Base-by-base conservation (phyloP, 2,888 invertebrate genomes). In the Cepaea hortensis region DNA sequence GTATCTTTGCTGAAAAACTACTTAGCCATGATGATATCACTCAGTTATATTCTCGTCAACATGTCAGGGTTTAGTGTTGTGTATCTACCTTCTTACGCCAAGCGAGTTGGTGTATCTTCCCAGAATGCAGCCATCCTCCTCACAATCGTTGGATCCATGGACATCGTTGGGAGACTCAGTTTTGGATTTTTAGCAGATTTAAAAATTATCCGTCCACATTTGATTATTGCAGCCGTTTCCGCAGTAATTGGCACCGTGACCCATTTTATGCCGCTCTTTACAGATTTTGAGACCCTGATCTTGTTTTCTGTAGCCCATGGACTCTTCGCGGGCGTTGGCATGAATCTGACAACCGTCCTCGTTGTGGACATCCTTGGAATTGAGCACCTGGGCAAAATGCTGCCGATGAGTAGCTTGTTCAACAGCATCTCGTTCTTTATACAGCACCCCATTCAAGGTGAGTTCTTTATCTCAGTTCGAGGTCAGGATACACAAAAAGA, bases 111-210 rank as follows among this genome's bases (percentile, higher is more conserved):
- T 23, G 72, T 85, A 15, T 61, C 79, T 0, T n/a, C 61, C 9
- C 73, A 55, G 9, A 80, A 72, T 7, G 85, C 80, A 23, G 70
- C 85, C 3, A 35, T 80, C 20, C 62, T 85, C 1, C 68, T 85
- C 23, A 73, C 85, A 4, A 72, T 85, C n/a, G 23, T 72, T 13
- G 85, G 85, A 23, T 48, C 62, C 3, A n/a, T 55, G 55, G 85
- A 85, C 50, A 62, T 85, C 15, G 23, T 85, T 35, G 35, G 50
- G 13, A n/a, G 85, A 61, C 9, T 80, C 9, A 18, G 18, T 20
- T 85, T 77, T 50, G 85, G 85, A n/a, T 72, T 80, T 68, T 79
- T 85, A 4, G 85, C 46, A 20, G 85, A 85, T 85, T 68, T 85
- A 55, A 72, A 75, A 35, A 23, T 80, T 50, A 2, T 85, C 20